Evolutionary conservation across 2,888 invertebrate genomes (phyloP), one percentile per base, ranked within the genome.

Genomic region (Drosophila niveifrons): DNA sequence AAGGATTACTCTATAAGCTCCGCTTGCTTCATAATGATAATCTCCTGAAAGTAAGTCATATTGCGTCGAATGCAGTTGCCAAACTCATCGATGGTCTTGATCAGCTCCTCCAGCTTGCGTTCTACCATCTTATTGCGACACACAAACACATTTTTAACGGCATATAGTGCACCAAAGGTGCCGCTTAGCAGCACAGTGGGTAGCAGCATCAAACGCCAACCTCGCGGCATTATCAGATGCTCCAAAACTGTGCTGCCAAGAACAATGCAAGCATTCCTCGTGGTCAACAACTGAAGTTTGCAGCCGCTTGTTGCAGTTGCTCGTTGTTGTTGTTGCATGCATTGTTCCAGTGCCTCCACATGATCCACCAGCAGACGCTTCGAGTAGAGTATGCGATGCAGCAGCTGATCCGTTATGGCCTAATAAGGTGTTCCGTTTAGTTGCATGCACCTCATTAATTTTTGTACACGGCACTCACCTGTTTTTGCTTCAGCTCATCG

Each of bases 1-100:
- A 1, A 0, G 1, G 65, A 79, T 75, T 72, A 92, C 92, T 92
- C 92, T 47, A 92, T 90, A 2, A 90, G 76, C 43, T 91, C 91
- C 2, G 89, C 88, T 28, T 91, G 90, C 44, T 92, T 92, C 89
- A 92, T 91, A 2, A 91, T 88, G 28, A 90, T 88, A 11, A 91
- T 90, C 75, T 92, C 92, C 68, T 91, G 92, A 53, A 92, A 92
- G 68, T 92, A 92, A 0, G 90, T 90, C 88, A 92, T 91, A 69
- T 91, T 91, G 18, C 92, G 90, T 2, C 91, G 87, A 31, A 92
- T 90, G 57, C 91, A 91, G 66, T 91, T 91, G 18, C 92, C 92
- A 75, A 92, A 92, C 31, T 90, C 90, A 75, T 92, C 92, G 39
- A 92, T 89, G 13, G 90, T 89, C 31, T 75, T 86, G 10, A 92